These are phyloP conservation scores for Corythaixoides concolor DNA, from an alignment of 2,113 vertebrate genomes.

Conservation along the genomic window DNA sequence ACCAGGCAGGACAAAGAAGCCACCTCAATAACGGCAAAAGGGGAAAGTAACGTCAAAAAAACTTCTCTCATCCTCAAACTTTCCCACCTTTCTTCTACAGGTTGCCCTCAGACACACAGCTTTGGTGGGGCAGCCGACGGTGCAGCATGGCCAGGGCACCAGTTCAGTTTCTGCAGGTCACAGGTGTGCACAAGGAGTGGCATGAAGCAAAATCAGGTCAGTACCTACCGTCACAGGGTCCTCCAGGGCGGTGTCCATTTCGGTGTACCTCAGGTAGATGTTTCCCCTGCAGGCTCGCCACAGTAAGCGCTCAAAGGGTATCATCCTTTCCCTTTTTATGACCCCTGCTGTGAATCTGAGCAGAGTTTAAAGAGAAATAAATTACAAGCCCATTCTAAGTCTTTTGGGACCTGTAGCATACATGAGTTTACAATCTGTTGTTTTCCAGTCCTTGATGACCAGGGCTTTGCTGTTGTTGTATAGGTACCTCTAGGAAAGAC, in stretches of 20 bases:
- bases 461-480: neutral
- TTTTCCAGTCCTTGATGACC: neutral
- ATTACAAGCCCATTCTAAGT: neutral
- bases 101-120: neutral
- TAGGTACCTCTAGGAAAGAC: neutral
- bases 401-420: neutral
- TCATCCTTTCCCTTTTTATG: constrained; percentile 78
- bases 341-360: constrained; percentile 80
- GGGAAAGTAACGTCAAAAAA: neutral
- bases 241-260: constrained; percentile 76
- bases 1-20: neutral
- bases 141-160: neutral
- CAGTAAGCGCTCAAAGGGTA: constrained; percentile 78
- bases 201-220: neutral
- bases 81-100: neutral
- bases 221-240: constrained; percentile 78
- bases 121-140: neutral
- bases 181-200: neutral
- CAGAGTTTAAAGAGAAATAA: neutral
- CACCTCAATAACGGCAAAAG: neutral
- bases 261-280: constrained; percentile 78
- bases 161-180: neutral
- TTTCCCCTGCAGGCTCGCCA: constrained; percentile 84
- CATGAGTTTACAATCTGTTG: neutral
- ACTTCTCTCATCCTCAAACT: neutral